Base-by-base conservation (phyloP, 2,113 vertebrate species). In the Aramus guarauna region DNA sequence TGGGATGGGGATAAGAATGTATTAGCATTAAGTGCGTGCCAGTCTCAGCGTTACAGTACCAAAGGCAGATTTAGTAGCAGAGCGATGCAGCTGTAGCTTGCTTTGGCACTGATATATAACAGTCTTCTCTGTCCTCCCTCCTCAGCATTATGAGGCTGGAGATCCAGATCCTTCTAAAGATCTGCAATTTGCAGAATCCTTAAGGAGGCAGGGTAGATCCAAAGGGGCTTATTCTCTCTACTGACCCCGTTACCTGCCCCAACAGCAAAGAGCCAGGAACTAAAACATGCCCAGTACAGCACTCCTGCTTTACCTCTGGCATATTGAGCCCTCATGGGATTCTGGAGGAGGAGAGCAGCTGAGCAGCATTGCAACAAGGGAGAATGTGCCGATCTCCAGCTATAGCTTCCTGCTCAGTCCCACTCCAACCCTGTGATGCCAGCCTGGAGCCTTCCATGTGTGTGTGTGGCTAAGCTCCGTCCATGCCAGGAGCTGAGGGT, bases 391-490 rank as follows among this genome's bases (percentile, higher is more conserved):
- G 12, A 21, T 11, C 29, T 63, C n/a, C 77, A 72, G 17, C 52
- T 52, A 14, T 1, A 81, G 43, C 71, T 76, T 52, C 73, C 64
- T 43, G 32, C 60, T 78, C 52, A 63, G 9, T 20, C 34, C 72
- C 75, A 60, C 11, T 0, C 41, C 76, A 63, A 13, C 11, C 45
- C 47, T 11, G 11, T 43, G 36, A 45, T 14, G 30, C 47, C 52
- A 58, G 11, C 34, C 36, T 23, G 53, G 11, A 68, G 53, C 0
- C 1, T 3, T 63, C 34, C 15, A 3, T 3, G 6, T 18, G 34
- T 53, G 47, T 43, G 30, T 67, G 64, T 34, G 53, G 48, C n/a
- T 91, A 27, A 82, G 32, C 53, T 85, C 12, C 73, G 55, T 72
- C 92, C 90, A 92, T 32, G 67, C 32, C 32, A 56, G 53, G 39